Percentiles rank a stretch among this genome's conserved stretches.
Evolutionary conservation across 2,888 invertebrate species (phyloP).

Genomic region (Epinotia demarniana): DNA sequence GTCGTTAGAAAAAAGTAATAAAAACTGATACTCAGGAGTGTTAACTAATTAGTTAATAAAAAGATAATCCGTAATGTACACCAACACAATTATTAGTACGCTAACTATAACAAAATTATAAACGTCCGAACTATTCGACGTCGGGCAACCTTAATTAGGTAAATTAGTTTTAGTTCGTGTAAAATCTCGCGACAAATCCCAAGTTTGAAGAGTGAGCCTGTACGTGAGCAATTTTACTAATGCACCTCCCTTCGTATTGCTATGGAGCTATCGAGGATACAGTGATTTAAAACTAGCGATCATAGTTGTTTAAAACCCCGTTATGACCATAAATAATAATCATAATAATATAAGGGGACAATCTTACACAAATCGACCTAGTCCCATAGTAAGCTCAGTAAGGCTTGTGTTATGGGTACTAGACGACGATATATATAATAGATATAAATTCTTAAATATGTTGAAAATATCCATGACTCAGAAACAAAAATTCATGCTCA

Average conservation of each 20-base stretch:
- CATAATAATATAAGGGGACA: too few species aligned
- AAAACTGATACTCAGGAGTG: too few species aligned
- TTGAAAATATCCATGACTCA: too few species aligned
- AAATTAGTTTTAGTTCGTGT: constrained; percentile 73
- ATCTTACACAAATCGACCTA: too few species aligned
- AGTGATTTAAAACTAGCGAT: constrained; percentile 1
- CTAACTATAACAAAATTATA: constrained; percentile 47
- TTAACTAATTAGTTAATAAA: background rate
- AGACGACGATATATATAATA: too few species aligned
- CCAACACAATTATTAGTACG: background rate
- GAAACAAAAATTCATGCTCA: too few species aligned
- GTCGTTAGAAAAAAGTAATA: too few species aligned
- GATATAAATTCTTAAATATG: too few species aligned
- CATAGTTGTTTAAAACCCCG: background rate
- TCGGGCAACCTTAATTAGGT: constrained; percentile 68
- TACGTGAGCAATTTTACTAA: constrained; percentile 83
- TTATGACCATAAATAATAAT: too few species aligned
- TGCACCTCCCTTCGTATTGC: constrained; percentile 71
- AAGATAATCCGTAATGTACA: background rate
- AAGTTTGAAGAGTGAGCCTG: constrained; percentile 75
- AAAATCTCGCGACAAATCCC: constrained; percentile 77
- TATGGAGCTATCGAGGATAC: constrained; percentile 18
- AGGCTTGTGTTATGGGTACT: too few species aligned
- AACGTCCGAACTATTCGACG: constrained; percentile 42
- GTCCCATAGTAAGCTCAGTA: too few species aligned